phyloP scores from a whole-genome alignment of 2,797 vertebrate genomes.

The Danio aesculapii region DNA sequence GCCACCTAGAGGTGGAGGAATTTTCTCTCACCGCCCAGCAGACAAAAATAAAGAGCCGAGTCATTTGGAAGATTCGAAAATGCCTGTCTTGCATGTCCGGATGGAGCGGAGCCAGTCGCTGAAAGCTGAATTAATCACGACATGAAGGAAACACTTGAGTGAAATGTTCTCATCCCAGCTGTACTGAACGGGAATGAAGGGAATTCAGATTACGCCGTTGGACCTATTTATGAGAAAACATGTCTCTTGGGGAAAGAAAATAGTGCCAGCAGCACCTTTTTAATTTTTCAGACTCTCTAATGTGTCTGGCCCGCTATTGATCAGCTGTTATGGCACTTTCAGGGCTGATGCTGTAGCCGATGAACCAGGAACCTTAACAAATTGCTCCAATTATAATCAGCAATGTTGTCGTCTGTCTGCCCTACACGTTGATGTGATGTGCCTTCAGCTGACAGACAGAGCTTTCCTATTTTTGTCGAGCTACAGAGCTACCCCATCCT shows the following conservation, averaged over 20 bases:
- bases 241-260: neutral
- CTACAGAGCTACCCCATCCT: neutral
- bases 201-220: neutral
- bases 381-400: neutral
- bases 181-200: conserved; percentile 11
- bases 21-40: neutral
- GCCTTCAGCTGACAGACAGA: neutral
- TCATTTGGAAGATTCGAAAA: conserved; percentile 1
- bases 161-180: neutral
- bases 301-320: neutral
- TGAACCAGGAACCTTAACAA: neutral
- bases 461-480: neutral
- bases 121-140: conserved; percentile 25
- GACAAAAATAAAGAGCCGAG: neutral
- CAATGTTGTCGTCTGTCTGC: neutral
- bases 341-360: neutral
- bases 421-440: neutral
- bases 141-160: conserved; percentile 3
- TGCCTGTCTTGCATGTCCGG: neutral
- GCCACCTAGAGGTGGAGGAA: conserved; percentile 50
- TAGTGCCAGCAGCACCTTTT: neutral
- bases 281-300: neutral
- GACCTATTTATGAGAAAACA: neutral
- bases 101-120: neutral
- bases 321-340: neutral